Evolutionary conservation across 2,797 vertebrate species (phyloP).

Genomic region (Haliaeetus vocifer): DNA sequence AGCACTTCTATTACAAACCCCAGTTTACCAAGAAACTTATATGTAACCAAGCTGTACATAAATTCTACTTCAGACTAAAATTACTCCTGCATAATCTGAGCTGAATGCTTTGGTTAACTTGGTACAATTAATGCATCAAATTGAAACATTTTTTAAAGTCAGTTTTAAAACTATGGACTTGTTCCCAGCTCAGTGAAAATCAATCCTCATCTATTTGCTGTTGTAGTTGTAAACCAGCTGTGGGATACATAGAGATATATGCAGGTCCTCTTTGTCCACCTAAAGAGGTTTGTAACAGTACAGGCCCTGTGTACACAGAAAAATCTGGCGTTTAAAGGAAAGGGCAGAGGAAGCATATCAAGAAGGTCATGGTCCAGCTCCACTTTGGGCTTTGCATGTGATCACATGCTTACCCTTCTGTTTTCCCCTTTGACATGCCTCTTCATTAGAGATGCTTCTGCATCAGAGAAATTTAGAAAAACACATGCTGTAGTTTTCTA

Average conservation of each 20-base stretch:
- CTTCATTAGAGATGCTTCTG: not conserved
- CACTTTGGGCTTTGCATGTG: not conserved
- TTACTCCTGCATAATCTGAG: not conserved
- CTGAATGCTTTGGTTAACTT: not conserved
- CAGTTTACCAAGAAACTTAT: not conserved
- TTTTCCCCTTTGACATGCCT: not conserved
- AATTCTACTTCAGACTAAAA: not conserved
- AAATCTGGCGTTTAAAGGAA: not conserved
- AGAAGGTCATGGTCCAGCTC: not conserved
- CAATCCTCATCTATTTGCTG: not conserved
- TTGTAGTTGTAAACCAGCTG: not conserved
- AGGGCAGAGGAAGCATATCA: not conserved
- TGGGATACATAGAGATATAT: not conserved
- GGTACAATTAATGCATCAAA: not conserved
- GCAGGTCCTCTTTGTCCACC: not conserved
- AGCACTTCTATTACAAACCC: not conserved
- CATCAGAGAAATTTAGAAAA: not conserved
- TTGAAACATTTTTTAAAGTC: not conserved
- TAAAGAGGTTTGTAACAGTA: not conserved
- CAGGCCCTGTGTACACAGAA: not conserved
- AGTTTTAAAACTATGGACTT: not conserved
- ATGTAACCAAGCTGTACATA: not conserved
- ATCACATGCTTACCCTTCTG: not conserved
- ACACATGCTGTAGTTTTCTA: not conserved
- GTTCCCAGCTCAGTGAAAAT: not conserved